Evolutionary conservation across 2,797 vertebrate species (phyloP).

Genomic region (Mus spretus): DNA sequence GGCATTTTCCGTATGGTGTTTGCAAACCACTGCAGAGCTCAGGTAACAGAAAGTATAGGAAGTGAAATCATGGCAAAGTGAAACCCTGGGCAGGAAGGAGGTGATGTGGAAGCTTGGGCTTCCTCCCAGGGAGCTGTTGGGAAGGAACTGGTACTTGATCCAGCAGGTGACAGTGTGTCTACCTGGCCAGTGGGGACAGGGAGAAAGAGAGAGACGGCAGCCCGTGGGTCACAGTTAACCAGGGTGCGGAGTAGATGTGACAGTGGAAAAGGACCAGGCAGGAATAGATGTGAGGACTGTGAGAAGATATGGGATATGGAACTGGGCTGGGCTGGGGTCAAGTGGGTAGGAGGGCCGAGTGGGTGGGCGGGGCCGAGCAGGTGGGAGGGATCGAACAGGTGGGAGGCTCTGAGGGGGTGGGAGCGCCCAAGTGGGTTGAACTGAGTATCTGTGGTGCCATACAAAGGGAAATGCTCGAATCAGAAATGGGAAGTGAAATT

Average conservation of each 20-base stretch:
- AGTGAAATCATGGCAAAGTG: background rate
- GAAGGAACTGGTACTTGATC: background rate
- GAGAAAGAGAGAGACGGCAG: background rate
- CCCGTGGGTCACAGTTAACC: background rate
- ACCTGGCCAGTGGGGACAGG: background rate
- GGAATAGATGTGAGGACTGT: background rate
- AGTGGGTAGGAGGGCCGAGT: background rate
- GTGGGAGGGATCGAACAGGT: too few relatives aligned
- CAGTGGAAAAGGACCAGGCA: background rate
- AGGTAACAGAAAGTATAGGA: background rate
- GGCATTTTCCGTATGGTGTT: background rate
- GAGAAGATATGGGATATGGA: too few relatives aligned
- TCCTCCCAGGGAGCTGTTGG: background rate
- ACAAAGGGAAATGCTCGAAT: background rate
- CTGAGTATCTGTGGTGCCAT: fast-evolving
- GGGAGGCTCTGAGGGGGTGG: background rate
- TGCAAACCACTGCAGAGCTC: background rate
- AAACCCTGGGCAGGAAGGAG: background rate
- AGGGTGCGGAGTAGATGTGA: background rate
- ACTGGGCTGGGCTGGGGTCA: background rate
- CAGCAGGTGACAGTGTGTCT: background rate
- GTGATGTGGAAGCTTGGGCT: background rate
- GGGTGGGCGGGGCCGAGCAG: too few relatives aligned
- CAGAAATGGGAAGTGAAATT: background rate
- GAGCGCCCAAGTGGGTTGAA: background rate